Conservation (phyloP, 2,113 vertebrate species). For the Toxotes chatareus region DNA sequence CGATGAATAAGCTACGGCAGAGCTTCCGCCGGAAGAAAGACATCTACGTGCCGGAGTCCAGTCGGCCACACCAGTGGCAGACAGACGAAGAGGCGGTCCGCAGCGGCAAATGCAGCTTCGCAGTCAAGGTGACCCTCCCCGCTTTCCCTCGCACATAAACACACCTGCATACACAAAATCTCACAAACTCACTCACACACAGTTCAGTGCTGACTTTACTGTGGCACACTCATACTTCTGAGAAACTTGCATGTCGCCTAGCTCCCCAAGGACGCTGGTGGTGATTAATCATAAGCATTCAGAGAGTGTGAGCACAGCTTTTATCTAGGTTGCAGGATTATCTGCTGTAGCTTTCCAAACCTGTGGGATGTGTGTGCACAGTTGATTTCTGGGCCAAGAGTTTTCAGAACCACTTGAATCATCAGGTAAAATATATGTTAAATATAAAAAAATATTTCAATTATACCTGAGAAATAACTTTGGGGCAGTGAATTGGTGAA, state of each 20-base stretch:
- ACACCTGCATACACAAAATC: constrained; percentile 13
- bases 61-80: constrained; percentile 99
- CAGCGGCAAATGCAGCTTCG: constrained; percentile 97
- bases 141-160: constrained; percentile 19
- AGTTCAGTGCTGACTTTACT: neutral
- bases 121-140: constrained; percentile 92
- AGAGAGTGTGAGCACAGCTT: constrained; percentile 42
- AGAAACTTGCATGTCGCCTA: constrained; percentile 15
- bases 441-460: constrained; percentile 1
- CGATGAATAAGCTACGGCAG: constrained; percentile 99
- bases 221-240: constrained; percentile 16
- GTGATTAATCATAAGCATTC: constrained; percentile 70
- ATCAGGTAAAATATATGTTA: neutral
- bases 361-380: constrained; percentile 24
- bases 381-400: neutral
- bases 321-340: constrained; percentile 48
- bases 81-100: constrained; percentile 98
- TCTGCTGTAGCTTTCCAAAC: constrained; percentile 27
- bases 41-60: constrained; percentile 97
- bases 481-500: neutral
- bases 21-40: constrained; percentile 99
- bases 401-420: neutral
- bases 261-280: constrained; percentile 45
- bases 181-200: neutral
- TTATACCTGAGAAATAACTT: neutral